phyloP scores from a whole-genome alignment of 2,888 invertebrate genomes.

The Dasysyrphus tricinctus region DNA sequence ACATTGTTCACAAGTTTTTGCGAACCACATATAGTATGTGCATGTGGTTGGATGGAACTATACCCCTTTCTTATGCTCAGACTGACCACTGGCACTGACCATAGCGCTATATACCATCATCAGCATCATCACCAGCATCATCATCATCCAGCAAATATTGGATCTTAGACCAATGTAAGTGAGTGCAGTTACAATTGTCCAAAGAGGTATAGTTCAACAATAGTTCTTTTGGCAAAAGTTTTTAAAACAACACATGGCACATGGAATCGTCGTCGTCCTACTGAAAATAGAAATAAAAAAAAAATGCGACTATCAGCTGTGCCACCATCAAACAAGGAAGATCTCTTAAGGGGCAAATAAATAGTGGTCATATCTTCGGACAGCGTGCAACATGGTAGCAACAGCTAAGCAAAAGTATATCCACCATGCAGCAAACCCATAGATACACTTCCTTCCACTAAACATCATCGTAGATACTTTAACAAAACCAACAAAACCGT shows the following conservation, averaged over 20 bases:
- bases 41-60: slow-evolving; percentile 21
- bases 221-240: slow-evolving; percentile 39
- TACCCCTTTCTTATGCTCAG: not conserved
- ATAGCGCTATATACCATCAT: not conserved
- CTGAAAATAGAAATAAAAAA: slow-evolving; percentile 21
- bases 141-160: slow-evolving; percentile 39
- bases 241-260: slow-evolving; percentile 49
- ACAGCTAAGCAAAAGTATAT: not conserved
- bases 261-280: slow-evolving; percentile 33
- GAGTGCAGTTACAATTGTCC: slow-evolving; percentile 56
- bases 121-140: not conserved
- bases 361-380: slow-evolving; percentile 73
- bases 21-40: slow-evolving; percentile 20
- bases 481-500: slow-evolving; percentile 5
- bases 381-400: slow-evolving; percentile 62
- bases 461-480: slow-evolving; percentile 46
- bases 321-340: slow-evolving; percentile 72
- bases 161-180: slow-evolving; percentile 42
- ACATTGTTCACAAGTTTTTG: slow-evolving; percentile 53
- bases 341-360: slow-evolving; percentile 74
- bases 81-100: slow-evolving; percentile 35
- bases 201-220: slow-evolving; percentile 44
- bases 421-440: slow-evolving; percentile 37
- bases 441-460: slow-evolving; percentile 59
- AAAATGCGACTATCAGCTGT: slow-evolving; percentile 39